Percentiles rank a stretch among this genome's conserved stretches.
Conservation (phyloP, 2,113 vertebrate genomes). For the Alouatta palliata region DNA sequence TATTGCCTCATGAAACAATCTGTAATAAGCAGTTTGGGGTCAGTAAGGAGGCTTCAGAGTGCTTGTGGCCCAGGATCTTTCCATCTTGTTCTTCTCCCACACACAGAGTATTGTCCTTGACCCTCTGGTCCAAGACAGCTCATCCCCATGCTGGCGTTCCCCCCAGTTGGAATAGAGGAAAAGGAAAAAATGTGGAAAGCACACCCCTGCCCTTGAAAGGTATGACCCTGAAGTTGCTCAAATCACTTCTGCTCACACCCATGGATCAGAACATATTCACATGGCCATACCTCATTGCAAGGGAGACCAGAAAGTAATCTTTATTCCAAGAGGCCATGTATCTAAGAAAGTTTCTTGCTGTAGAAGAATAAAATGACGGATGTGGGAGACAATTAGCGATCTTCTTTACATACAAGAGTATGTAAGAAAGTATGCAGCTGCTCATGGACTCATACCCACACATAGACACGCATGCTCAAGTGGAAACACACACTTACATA, state of each 20-base stretch:
- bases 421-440: background rate
- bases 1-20: background rate
- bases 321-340: background rate
- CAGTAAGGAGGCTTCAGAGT: background rate
- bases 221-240: background rate
- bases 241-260: background rate
- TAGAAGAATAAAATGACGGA: background rate
- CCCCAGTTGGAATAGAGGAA: rapidly evolving
- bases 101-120: background rate
- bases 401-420: background rate
- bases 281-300: background rate
- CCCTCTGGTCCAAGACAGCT: background rate
- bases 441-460: background rate
- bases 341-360: background rate
- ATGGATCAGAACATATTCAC: background rate
- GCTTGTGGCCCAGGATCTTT: background rate
- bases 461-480: background rate
- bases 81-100: background rate
- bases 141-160: background rate
- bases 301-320: background rate
- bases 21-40: background rate
- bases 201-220: background rate
- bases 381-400: background rate
- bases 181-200: background rate
- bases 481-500: background rate